Percentiles rank a stretch among this genome's conserved stretches.
Evolutionary conservation across 2,888 invertebrate genomes (phyloP).

Genomic region (Philonicus albiceps): DNA sequence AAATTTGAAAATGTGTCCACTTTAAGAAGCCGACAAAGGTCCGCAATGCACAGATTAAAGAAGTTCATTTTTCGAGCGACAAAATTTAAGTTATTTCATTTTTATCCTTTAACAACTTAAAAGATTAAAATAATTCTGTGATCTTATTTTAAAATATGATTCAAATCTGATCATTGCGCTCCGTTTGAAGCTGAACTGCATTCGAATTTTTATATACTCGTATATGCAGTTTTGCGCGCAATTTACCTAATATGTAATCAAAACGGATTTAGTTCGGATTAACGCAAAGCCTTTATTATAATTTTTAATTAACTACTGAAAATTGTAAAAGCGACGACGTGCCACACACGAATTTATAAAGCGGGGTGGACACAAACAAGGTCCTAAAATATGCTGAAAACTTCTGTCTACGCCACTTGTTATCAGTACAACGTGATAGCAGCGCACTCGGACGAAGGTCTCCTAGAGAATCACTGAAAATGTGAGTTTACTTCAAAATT

Average conservation of each 20-base stretch:
- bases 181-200: no score
- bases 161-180: no score
- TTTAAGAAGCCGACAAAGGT: background rate
- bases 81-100: background rate
- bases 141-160: no score
- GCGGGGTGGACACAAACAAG: background rate
- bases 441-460: background rate
- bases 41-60: background rate
- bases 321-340: background rate
- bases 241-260: no score
- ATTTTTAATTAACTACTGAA: background rate
- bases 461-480: background rate
- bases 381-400: background rate
- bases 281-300: background rate
- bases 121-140: no score
- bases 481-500: background rate
- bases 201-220: no score
- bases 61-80: background rate
- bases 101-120: no score
- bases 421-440: background rate
- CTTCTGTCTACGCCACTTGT: background rate
- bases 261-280: background rate
- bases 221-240: no score
- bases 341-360: background rate
- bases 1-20: background rate